Percentiles rank a stretch among this genome's conserved stretches.
Evolutionary conservation across 2,113 vertebrate genomes (phyloP).

Genomic region (Cromileptes altivelis): DNA sequence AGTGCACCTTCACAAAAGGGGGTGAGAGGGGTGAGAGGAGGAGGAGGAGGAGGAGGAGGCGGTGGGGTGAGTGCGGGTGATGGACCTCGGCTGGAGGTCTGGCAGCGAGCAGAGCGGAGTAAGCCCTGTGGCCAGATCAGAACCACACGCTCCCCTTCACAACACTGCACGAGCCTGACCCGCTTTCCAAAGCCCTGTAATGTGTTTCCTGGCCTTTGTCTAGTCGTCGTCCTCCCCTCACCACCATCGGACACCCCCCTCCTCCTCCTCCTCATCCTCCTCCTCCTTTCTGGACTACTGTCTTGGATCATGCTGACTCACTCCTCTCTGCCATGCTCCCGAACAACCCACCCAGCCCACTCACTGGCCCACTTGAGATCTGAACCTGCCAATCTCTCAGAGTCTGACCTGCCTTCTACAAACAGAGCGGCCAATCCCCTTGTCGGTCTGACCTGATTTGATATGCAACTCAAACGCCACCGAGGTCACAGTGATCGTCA

Average conservation of each 20-base stretch:
- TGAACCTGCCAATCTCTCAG: constrained; percentile 48
- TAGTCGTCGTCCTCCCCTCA: constrained; percentile 9
- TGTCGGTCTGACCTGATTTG: constrained; percentile 17
- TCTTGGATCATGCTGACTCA: constrained; percentile 52
- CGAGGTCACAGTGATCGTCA: constrained; percentile 26
- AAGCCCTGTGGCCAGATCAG: constrained; percentile 43
- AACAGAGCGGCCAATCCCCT: background rate
- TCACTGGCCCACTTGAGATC: constrained; percentile 20
- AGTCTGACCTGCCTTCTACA: constrained; percentile 16
- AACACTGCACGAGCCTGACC: constrained; percentile 42
- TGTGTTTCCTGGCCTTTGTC: constrained; percentile 33
- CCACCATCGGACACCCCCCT: background rate
- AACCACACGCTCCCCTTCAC: constrained; percentile 41
- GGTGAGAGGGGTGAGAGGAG: background rate
- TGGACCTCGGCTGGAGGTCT: constrained; percentile 52
- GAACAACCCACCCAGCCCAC: constrained; percentile 4
- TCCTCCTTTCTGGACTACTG: background rate
- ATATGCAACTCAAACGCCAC: constrained; percentile 47
- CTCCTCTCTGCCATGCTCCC: constrained; percentile 22
- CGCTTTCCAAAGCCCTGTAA: constrained; percentile 18
- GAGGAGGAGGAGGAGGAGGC: background rate
- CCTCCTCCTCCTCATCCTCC: background rate
- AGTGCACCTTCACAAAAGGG: constrained; percentile 57
- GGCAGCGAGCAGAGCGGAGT: constrained; percentile 28
- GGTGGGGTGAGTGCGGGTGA: constrained; percentile 23